These are phyloP conservation scores for Tiliqua scincoides DNA, from an alignment of 2,113 vertebrate genomes.

Conservation along the genomic window DNA sequence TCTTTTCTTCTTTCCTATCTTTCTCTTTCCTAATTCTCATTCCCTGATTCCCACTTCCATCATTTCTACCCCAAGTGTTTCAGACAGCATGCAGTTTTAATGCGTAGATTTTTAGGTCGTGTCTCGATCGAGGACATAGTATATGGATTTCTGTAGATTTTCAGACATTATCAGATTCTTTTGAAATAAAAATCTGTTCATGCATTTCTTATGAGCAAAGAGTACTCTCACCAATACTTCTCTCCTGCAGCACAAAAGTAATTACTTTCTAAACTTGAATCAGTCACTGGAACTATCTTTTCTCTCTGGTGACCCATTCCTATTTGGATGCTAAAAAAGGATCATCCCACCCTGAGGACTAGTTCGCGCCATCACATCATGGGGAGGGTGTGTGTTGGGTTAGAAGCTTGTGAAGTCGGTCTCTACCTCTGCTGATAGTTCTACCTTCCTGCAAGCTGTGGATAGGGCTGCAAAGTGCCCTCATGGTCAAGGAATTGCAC, in stretches of 20 bases:
- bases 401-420: background rate
- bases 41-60: background rate
- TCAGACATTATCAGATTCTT: background rate
- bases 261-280: background rate
- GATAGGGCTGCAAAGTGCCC: background rate
- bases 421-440: background rate
- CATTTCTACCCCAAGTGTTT: background rate
- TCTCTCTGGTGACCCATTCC: background rate
- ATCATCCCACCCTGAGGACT: background rate
- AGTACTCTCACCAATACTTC: background rate
- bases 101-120: background rate
- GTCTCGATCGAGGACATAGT: background rate
- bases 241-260: background rate
- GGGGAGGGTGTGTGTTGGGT: background rate
- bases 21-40: background rate
- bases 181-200: background rate
- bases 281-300: background rate
- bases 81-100: background rate
- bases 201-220: background rate
- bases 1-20: background rate
- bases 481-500: background rate
- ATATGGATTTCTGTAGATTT: background rate
- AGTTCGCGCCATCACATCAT: background rate
- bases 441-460: background rate
- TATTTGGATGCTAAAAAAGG: background rate